phyloP scores from a whole-genome alignment of 1,140 invertebrate genomes.

The Drosophila pseudoananassae region DNA sequence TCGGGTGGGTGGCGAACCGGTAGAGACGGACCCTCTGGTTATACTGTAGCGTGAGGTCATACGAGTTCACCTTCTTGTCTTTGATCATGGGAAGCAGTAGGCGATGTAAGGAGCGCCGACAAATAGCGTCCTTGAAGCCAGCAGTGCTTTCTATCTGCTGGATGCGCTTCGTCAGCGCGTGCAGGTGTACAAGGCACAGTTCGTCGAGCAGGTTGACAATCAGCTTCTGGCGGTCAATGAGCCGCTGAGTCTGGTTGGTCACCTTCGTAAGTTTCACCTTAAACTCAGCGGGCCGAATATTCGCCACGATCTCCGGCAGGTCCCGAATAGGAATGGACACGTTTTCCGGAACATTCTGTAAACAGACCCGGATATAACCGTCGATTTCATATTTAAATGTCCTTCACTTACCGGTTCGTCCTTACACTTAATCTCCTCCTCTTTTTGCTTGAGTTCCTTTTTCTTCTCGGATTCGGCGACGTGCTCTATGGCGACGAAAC shows the following conservation, averaged over 20 bases:
- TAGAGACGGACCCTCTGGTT: slow-evolving; percentile 52
- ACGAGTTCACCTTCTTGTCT: slow-evolving; percentile 47
- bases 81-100: slow-evolving; percentile 53
- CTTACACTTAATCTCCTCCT: slow-evolving; percentile 46
- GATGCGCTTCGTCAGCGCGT: slow-evolving; percentile 26
- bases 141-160: slow-evolving; percentile 34
- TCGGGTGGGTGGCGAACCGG: slow-evolving; percentile 72
- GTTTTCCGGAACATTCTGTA: slow-evolving; percentile 33
- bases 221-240: slow-evolving; percentile 38
- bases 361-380: neutral
- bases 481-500: slow-evolving; percentile 37
- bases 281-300: slow-evolving; percentile 28
- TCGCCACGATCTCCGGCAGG: slow-evolving; percentile 48
- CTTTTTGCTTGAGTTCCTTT: slow-evolving; percentile 18
- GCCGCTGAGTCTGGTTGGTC: slow-evolving; percentile 39
- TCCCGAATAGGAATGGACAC: slow-evolving; percentile 44
- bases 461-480: slow-evolving; percentile 18
- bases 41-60: slow-evolving; percentile 61
- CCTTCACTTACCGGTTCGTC: slow-evolving; percentile 58
- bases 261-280: slow-evolving; percentile 13
- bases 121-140: slow-evolving; percentile 57
- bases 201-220: slow-evolving; percentile 62
- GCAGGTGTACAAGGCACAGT: slow-evolving; percentile 44
- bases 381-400: neutral
- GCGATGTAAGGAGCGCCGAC: slow-evolving; percentile 65